Base-by-base conservation (phyloP, 2,797 vertebrate species). In the Pogoniulus pusillus region DNA sequence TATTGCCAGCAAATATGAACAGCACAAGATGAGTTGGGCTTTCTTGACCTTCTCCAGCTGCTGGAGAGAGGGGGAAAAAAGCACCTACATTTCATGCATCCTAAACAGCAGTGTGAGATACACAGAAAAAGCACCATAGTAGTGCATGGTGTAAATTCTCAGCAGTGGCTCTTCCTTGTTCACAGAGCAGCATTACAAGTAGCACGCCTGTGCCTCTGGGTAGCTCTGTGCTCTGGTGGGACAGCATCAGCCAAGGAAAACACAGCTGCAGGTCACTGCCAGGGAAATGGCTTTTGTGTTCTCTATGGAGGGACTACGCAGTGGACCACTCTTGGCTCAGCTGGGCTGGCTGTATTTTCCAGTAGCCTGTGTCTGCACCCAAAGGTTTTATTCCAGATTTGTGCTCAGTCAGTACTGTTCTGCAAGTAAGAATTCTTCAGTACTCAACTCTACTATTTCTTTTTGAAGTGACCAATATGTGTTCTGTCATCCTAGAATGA, bases 141-240 rank as follows among this genome's bases (percentile, higher is more conserved):
- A 24, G 1, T 1, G 0, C 0, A 1, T 6, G 26, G 4, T 6
- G 2, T 2, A 11, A 51, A 5, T 1, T 2, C 34, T n/a, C 53
- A 15, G 30, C 51, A 3, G 1, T 0, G 16, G 20, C 49, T 34
- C 7, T 19, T 70, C 13, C 8, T 17, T 1, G 0, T 5, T 20
- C 30, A 7, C 10, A 3, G 12, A 2, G 17, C 57, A 49, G 55
- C 2, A 0, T 10, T 49, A 5, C 62, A 3, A 1, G 4, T 5
- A 9, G 26, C 3, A 18, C 23, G 6, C 35, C 22, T 23, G 16
- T 39, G 68, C 35, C 70, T 37, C 12, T 6, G 1, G 37, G 55
- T 12, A 23, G 16, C 41, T 1, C 2, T 17, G 3, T 15, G 12
- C 51, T 15, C 39, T n/a, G 15, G 68, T 22, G 32, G 55, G n/a